A percentile compares a stretch with the other conserved stretches of the same genome.
Conservation (phyloP, 1,140 invertebrate species). For the Kradibia gibbosae region DNA sequence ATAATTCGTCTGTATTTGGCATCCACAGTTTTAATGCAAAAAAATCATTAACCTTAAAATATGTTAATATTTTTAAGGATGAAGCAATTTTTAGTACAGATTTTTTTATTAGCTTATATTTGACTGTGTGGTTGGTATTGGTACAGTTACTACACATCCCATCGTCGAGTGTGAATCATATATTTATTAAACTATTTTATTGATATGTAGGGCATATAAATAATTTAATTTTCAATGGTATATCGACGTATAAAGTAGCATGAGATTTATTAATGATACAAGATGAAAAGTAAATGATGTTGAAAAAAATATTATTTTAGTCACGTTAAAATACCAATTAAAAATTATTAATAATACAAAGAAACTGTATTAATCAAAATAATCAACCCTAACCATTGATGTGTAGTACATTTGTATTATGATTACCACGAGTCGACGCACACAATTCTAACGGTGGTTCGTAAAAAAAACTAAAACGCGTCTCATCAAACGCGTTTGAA, state of each 20-base stretch:
- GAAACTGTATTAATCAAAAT: background rate
- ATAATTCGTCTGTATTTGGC: too few species aligned
- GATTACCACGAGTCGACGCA: background rate
- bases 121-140: too few species aligned
- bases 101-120: too few species aligned
- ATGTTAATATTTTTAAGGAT: too few species aligned
- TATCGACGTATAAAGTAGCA: background rate
- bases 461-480: background rate
- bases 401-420: background rate
- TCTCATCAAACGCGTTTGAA: background rate
- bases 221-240: background rate
- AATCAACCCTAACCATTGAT: background rate
- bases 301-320: too few species aligned
- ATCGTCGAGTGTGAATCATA: background rate
- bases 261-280: background rate
- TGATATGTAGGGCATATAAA: background rate
- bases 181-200: background rate
- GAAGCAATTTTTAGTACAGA: too few species aligned
- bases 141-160: background rate
- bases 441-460: too few species aligned
- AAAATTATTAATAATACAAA: background rate
- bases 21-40: too few species aligned
- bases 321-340: too few species aligned
- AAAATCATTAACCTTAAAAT: too few species aligned
- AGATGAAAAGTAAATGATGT: too few species aligned